Evolutionary conservation across 2,888 invertebrate genomes (phyloP), one percentile per base, ranked within the genome.

Genomic region (Lycophotia porphyrea): DNA sequence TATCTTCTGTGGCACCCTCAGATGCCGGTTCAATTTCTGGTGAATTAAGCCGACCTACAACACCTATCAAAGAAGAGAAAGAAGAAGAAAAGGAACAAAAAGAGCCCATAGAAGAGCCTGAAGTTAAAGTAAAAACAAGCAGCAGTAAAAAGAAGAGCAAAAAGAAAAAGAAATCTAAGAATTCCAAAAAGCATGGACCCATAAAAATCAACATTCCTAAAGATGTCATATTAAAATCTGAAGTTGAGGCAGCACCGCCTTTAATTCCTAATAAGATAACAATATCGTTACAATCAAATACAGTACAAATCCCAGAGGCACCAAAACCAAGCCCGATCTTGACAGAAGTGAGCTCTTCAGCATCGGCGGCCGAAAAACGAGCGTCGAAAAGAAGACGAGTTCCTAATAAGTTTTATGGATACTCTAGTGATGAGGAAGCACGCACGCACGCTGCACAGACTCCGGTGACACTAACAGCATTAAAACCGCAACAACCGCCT

Each of bases 321-420:
- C 92, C 94, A n/a, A 89, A 90, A 82, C 81, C 81, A 42, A 78
- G 88, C 24, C 88, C 91, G 15, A 65, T 79, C 11, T 74, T 89
- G 44, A 83, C 88, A 8, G 84, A 87, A 49, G 84, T 86, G 5
- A 89, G 82, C 64, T 89, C 91, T 49, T 84, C 92, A 34, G 92
- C 94, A 65, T 91, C 92, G 34, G 89, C 93, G 13, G 86, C 96
- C 9, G 98, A 98, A 88, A 98, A 97, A 90, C 96, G 98, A 55
- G 97, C 97, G 2, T 98, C 98, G 1, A 98, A 98, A 93, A 97
- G 98, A 78, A 97, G 98, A 88, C 95, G 98, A 60, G 97, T 98
- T 44, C 98, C 98, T 0, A 98, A 98, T 90, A 98, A 98, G 90
- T 98, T 98, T 92, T 98, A 98, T 91, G 98, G 98, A 0, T 98